phyloP scores from a whole-genome alignment of 2,888 invertebrate species.

The Corythucha ciliata region DNA sequence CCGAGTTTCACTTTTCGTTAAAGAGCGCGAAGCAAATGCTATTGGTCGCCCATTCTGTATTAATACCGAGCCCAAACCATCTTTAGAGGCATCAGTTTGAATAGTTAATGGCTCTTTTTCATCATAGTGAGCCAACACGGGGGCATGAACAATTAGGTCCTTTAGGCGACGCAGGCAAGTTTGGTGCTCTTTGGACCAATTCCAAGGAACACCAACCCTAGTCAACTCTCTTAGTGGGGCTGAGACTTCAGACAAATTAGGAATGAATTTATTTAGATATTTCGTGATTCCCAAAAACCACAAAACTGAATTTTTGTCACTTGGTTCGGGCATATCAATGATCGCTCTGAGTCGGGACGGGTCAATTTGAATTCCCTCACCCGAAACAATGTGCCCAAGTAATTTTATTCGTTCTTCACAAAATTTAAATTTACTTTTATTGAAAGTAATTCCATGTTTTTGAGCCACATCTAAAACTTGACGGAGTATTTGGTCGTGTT shows the following conservation, averaged over 20 bases:
- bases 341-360: background rate
- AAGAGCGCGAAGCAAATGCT: slow-evolving; percentile 4
- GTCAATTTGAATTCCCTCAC: background rate
- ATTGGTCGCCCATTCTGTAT: slow-evolving; percentile 1
- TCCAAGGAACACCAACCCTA: background rate
- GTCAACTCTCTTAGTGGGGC: slow-evolving; percentile 6
- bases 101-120: background rate
- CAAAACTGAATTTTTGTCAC: background rate
- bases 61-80: slow-evolving; percentile 8
- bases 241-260: background rate
- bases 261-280: slow-evolving; percentile 9
- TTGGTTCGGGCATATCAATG: background rate
- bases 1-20: slow-evolving; percentile 2
- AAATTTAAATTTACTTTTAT: slow-evolving; percentile 24
- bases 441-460: slow-evolving; percentile 27
- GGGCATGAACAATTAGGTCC: slow-evolving; percentile 8
- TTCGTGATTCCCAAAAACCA: slow-evolving; percentile 11
- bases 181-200: slow-evolving; percentile 6
- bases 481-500: slow-evolving; percentile 26
- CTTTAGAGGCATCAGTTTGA: slow-evolving; percentile 5
- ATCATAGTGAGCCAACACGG: slow-evolving; percentile 7
- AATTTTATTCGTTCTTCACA: background rate
- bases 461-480: slow-evolving; percentile 25
- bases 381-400: slow-evolving; percentile 8
- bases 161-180: slow-evolving; percentile 4